Conservation (phyloP, 2,888 invertebrate genomes). For the Arctia plantaginis region DNA sequence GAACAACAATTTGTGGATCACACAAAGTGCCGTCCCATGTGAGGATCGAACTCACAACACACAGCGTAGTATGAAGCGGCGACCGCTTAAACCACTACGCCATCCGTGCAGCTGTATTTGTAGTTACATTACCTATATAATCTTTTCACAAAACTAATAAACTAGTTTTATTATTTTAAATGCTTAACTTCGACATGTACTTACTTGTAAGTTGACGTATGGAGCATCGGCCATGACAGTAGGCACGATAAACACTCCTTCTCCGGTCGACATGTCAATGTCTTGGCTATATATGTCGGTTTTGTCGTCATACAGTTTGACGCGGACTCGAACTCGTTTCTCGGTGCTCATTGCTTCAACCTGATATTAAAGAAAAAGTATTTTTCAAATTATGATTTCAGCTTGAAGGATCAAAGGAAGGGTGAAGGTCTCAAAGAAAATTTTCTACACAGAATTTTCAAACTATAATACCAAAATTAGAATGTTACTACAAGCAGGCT, state of each 20-base stretch:
- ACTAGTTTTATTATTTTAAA: too few species aligned
- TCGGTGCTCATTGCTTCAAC: conserved; percentile 90
- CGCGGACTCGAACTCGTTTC: conserved; percentile 88
- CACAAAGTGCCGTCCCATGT: too few species aligned
- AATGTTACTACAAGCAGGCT: background rate
- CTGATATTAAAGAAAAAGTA: conserved; percentile 63
- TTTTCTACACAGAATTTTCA: background rate
- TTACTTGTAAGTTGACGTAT: conserved; percentile 88
- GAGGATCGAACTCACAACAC: too few species aligned
- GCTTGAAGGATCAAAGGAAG: background rate
- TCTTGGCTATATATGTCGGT: conserved; percentile 90
- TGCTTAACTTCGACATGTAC: conserved; percentile 31
- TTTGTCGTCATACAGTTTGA: conserved; percentile 89
- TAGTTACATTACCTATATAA: too few species aligned
- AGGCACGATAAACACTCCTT: conserved; percentile 89
- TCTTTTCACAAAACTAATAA: too few species aligned
- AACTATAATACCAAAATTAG: background rate
- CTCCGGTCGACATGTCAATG: conserved; percentile 89
- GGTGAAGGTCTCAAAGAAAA: background rate
- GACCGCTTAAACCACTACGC: too few species aligned
- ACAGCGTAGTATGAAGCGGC: too few species aligned
- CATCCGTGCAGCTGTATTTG: too few species aligned
- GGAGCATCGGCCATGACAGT: conserved; percentile 89
- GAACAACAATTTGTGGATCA: too few species aligned
- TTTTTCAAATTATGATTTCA: background rate